These are phyloP conservation scores for Encarsia formosa DNA, from an alignment of 2,888 invertebrate genomes.

Conservation along the genomic window DNA sequence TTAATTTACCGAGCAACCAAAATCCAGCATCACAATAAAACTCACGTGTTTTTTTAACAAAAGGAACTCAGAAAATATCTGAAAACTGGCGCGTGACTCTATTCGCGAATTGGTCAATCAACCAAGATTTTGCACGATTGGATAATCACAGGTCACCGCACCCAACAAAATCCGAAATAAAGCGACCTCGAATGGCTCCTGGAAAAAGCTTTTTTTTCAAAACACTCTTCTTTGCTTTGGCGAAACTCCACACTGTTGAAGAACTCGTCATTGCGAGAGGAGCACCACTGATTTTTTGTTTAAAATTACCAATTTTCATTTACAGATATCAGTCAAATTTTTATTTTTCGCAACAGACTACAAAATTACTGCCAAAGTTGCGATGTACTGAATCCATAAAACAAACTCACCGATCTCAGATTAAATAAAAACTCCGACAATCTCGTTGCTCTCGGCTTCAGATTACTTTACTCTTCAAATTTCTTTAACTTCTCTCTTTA, in stretches of 20 bases:
- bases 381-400: conserved; percentile 11
- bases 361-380: conserved; percentile 2
- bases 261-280: conserved; percentile 6
- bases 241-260: background rate
- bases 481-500: background rate
- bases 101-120: conserved; percentile 28
- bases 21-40: background rate
- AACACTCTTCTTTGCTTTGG: conserved; percentile 3
- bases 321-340: conserved; percentile 20
- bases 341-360: conserved; percentile 1
- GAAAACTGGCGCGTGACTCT: background rate
- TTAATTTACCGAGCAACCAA: conserved; percentile 5
- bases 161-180: conserved; percentile 1
- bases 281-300: conserved; percentile 14
- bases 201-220: conserved; percentile 8
- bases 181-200: conserved; percentile 12
- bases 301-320: conserved; percentile 14
- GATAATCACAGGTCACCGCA: conserved; percentile 1
- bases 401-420: conserved; percentile 2
- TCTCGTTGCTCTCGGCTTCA: conserved; percentile 23
- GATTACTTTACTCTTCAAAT: too few relatives aligned
- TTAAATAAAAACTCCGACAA: conserved; percentile 12
- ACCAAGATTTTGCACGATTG: conserved; percentile 24
- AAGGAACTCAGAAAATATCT: background rate
- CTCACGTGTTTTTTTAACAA: background rate